phyloP scores from a whole-genome alignment of 2,888 invertebrate species.

The Microchrysa polita region DNA sequence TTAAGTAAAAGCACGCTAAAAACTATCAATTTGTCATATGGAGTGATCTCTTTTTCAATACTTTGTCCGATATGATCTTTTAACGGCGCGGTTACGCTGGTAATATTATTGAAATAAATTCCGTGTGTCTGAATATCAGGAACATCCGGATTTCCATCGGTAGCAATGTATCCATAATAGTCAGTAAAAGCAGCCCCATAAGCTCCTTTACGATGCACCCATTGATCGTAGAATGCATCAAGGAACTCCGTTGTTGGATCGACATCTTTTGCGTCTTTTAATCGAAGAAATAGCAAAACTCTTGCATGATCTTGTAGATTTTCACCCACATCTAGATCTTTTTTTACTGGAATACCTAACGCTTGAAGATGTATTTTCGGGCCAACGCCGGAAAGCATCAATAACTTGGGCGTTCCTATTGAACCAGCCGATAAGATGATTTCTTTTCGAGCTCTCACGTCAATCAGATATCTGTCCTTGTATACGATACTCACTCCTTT shows the following conservation, averaged over 20 bases:
- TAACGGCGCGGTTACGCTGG: too few species aligned
- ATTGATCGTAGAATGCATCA: conserved; percentile 59
- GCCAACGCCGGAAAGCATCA: conserved; percentile 57
- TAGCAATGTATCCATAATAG: conserved; percentile 66
- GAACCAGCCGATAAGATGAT: conserved; percentile 56
- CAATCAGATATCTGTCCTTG: conserved; percentile 55
- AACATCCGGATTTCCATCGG: conserved; percentile 61
- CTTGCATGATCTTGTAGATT: conserved; percentile 85
- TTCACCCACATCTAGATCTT: conserved; percentile 70
- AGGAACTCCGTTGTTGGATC: conserved; percentile 44
- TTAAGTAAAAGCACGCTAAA: conserved; percentile 54
- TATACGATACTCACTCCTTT: conserved; percentile 63
- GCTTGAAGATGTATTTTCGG: conserved; percentile 51
- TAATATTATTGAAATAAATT: conserved; percentile 55
- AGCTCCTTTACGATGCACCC: conserved; percentile 55
- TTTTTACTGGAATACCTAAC: conserved; percentile 52
- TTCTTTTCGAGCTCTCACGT: conserved; percentile 53
- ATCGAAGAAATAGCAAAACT: conserved; percentile 59
- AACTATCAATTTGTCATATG: conserved; percentile 52
- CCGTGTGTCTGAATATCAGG: conserved; percentile 68
- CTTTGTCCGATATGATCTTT: neutral
- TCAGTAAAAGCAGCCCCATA: conserved; percentile 57
- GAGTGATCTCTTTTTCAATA: neutral
- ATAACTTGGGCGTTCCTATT: conserved; percentile 55
- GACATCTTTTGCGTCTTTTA: conserved; percentile 56